A percentile compares a stretch with the other conserved stretches of the same genome.
Evolutionary conservation across 1,140 invertebrate genomes (phyloP).

Genomic region (Apis mellifera): Amel_HAv3.1 CM009931.2:23342001-23342500

Average conservation of each 20-base stretch:
- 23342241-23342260: neutral
- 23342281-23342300: conserved; percentile 24
- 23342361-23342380: too few species aligned
- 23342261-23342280: conserved; percentile 25
- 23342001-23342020: conserved; percentile 90
- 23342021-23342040: conserved; percentile 87
- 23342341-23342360: conserved; percentile 47
- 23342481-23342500: neutral
- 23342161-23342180: conserved; percentile 68
- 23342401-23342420: conserved; percentile 1
- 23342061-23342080: conserved; percentile 74
- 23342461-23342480: conserved; percentile 36
- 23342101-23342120: conserved; percentile 71
- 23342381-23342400: neutral
- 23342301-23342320: neutral
- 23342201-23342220: neutral
- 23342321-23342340: conserved; percentile 31
- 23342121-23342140: conserved; percentile 72
- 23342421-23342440: neutral
- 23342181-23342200: conserved; percentile 54
- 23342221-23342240: neutral
- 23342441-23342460: conserved; percentile 41
- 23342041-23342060: conserved; percentile 84
- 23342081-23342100: conserved; percentile 61
- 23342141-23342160: conserved; percentile 73